Conservation (phyloP, 1,140 invertebrate genomes). For the Coboldia fuscipes region DNA sequence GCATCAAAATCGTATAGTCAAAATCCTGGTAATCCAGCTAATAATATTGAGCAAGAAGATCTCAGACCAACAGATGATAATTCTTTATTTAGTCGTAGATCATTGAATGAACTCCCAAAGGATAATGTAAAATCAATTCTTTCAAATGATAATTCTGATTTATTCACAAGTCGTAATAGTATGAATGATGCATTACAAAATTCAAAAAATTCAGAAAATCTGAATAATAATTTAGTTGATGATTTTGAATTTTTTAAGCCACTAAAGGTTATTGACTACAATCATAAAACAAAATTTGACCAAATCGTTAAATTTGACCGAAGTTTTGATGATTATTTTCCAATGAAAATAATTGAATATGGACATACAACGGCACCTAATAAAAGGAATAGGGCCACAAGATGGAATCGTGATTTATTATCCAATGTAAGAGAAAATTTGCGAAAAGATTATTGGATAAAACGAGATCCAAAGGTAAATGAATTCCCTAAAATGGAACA, state of each 20-base stretch:
- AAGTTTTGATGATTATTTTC: conserved; percentile 10
- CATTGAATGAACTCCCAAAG: too few relatives aligned
- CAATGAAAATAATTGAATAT: conserved; percentile 34
- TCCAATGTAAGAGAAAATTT: too few relatives aligned
- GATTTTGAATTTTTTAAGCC: conserved; percentile 19
- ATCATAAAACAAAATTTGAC: conserved; percentile 27
- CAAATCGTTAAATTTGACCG: not conserved
- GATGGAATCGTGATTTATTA: too few relatives aligned
- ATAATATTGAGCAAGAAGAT: too few relatives aligned
- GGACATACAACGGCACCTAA: conserved; percentile 23
- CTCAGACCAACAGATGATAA: too few relatives aligned
- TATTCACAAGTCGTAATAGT: not conserved
- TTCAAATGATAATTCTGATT: not conserved
- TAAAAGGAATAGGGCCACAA: conserved; percentile 1
- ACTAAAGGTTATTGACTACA: conserved; percentile 49
- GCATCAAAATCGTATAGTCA: too few relatives aligned
- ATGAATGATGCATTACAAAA: not conserved
- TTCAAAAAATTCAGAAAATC: not conserved
- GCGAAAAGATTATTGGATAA: too few relatives aligned
- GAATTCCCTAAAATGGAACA: too few relatives aligned
- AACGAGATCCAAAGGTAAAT: too few relatives aligned
- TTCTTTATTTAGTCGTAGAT: too few relatives aligned
- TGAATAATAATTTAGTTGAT: not conserved
- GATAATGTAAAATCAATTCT: not conserved
- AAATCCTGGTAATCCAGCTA: too few relatives aligned